Evolutionary conservation across 2,888 invertebrate genomes (phyloP), one percentile per base, ranked within the genome.

Genomic region (Drosophila vallismaia): DNA sequence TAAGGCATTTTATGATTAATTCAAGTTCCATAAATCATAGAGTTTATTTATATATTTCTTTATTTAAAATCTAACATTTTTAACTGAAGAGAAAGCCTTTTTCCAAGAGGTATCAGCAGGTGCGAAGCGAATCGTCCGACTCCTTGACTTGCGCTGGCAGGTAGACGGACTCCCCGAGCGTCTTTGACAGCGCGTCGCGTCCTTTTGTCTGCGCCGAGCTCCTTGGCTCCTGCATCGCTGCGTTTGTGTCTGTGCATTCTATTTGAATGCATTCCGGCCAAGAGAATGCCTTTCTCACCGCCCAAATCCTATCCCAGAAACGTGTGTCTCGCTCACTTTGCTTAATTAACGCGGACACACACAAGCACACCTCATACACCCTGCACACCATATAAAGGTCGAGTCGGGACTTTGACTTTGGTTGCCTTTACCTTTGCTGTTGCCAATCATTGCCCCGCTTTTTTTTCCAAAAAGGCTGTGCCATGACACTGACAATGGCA

Each of bases 251-350:
- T 69, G 67, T 76, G 85, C 87, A 86, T 85, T 84, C 74, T 60
- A 82, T 86, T 79, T 86, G 75, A 83, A 85, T 83, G 86, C 74
- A 69, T 57, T 68, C 45, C 49, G 48, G 58, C 57, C 70, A 73
- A 68, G 71, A 50, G 51, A 50, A 45, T n/a, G 36, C 36, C n/a
- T 5, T n/a, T 12, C 36, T n/a, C 33, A 60, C 40, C 46, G 24
- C 12, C 36, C 12, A 26, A 5, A 36, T 6, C 29, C 26, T 46
- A 8, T 14, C 42, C 45, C 63, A 58, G 24, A 64, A 75, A 84
- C 84, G 84, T 87, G 84, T 72, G 84, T 77, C 81, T 80, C 88
- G 85, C 88, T 85, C 79, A 83, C 86, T 83, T 85, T 85, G 88
- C 88, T 88, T 85, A 85, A 85, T 85, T 85, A 85, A 85, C 84